Evolutionary conservation across 2,113 vertebrate genomes (phyloP).

Genomic region (Prionailurus viverrinus): DNA sequence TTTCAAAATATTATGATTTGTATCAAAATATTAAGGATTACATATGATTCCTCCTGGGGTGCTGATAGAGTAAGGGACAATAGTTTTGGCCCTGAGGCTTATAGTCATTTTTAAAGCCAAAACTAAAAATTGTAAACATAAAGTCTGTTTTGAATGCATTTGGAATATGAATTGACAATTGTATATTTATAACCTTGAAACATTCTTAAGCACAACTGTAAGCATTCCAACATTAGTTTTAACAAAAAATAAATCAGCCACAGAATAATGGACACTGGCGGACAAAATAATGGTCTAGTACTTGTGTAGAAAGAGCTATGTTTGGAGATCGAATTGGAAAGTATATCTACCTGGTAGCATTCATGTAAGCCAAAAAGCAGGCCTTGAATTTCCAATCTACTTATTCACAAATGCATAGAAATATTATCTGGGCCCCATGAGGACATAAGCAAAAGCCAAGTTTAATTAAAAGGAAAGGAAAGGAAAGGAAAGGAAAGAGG

Average conservation of each 20-base stretch:
- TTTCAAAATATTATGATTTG: constrained; percentile 24
- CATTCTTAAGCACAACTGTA: not conserved
- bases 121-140: constrained; percentile 11
- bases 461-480: not conserved
- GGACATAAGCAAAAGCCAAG: not conserved
- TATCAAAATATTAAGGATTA: not conserved
- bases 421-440: not conserved
- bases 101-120: not conserved
- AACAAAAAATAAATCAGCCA: not conserved
- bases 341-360: not conserved
- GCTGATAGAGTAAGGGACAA: not conserved
- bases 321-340: constrained; percentile 15
- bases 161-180: not conserved
- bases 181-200: not conserved
- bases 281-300: not conserved
- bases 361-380: not conserved
- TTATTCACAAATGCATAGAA: not conserved
- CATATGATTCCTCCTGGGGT: not conserved
- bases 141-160: not conserved
- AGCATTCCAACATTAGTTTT: not conserved
- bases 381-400: constrained; percentile 29
- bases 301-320: not conserved
- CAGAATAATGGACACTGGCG: not conserved
- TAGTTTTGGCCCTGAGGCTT: not conserved
- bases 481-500: not conserved